These are phyloP conservation scores for Myotis planiceps DNA, from an alignment of 2,797 vertebrate species.

Conservation along the genomic window DNA sequence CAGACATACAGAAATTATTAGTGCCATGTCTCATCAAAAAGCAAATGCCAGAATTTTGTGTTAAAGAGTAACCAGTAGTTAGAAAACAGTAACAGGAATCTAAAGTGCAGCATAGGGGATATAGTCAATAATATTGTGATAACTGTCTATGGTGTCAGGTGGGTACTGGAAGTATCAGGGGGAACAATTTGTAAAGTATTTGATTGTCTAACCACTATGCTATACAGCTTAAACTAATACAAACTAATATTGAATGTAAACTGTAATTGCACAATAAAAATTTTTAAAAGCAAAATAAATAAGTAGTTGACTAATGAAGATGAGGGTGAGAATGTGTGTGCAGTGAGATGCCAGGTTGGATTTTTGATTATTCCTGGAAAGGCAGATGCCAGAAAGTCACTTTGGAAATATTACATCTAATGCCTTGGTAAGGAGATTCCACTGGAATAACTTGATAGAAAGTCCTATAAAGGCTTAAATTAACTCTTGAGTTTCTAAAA, in stretches of 20 bases:
- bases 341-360: neutral
- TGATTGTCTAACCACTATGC: neutral
- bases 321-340: neutral
- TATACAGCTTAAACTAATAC: neutral
- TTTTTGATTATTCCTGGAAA: neutral
- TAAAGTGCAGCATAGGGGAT: neutral
- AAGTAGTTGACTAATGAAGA: neutral
- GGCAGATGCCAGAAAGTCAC: neutral
- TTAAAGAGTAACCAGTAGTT: neutral
- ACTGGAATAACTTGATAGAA: neutral
- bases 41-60: neutral
- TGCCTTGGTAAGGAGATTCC: neutral
- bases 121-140: neutral
- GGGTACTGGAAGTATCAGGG: neutral
- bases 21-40: neutral
- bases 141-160: too few species aligned
- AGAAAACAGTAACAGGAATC: neutral
- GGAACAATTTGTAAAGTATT: neutral
- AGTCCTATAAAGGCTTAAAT: neutral
- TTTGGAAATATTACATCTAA: neutral
- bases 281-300: neutral
- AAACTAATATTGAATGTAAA: neutral
- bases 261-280: neutral
- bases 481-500: neutral
- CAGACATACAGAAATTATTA: neutral